Evolutionary conservation across 64 coral and sea anemone species (phyloP).

Genomic region (Acropora yongei): DNA sequence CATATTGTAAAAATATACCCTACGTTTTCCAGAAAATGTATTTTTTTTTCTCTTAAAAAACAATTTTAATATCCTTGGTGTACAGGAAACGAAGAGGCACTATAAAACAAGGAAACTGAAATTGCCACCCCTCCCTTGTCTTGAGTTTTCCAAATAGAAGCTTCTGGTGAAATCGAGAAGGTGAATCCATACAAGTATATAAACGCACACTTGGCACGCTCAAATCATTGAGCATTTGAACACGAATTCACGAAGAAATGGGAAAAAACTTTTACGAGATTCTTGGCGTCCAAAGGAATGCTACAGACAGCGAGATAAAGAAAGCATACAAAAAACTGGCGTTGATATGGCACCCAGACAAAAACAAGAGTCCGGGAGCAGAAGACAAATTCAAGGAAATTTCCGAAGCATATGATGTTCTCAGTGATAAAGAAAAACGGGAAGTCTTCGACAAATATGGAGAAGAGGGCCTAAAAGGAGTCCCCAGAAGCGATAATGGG

Average conservation of each 20-base stretch:
- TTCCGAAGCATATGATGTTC: conserved; percentile 85
- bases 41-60: neutral
- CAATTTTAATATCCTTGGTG: neutral
- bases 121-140: no score
- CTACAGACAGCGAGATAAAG: conserved; percentile 83
- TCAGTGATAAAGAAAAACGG: conserved; percentile 77
- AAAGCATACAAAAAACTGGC: conserved; percentile 89
- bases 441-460: conserved; percentile 81
- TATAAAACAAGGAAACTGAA: no score
- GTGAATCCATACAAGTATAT: neutral
- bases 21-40: neutral
- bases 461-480: conserved; percentile 73
- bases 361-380: conserved; percentile 85
- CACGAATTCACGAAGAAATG: conserved; percentile 26
- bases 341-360: conserved; percentile 79
- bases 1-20: neutral
- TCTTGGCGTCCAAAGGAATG: conserved; percentile 66
- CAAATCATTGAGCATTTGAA: neutral
- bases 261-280: conserved; percentile 88
- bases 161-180: neutral
- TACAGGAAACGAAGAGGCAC: neutral
- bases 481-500: neutral
- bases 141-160: no score
- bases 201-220: neutral
- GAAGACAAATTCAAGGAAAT: conserved; percentile 93